A percentile compares a stretch with the other conserved stretches of the same genome.
These are phyloP conservation scores for Drosophila greeni DNA, from an alignment of 2,888 invertebrate genomes.

Conservation along the genomic window DNA sequence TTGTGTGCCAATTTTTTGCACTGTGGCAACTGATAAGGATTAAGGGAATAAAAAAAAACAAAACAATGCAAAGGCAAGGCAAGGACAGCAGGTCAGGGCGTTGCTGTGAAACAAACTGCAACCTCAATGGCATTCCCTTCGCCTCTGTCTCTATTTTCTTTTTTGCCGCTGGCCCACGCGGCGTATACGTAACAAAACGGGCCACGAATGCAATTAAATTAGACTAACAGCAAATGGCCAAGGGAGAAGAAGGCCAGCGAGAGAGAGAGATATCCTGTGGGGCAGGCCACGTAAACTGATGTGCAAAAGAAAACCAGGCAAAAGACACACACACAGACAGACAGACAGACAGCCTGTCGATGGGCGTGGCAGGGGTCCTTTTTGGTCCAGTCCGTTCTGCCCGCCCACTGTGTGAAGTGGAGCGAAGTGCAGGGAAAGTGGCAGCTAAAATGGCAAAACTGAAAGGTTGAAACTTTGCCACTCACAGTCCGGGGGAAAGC, in stretches of 20 bases:
- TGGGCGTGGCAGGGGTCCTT: conserved; percentile 8
- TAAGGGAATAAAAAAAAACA: conserved; percentile 50
- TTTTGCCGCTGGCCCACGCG: conserved; percentile 18
- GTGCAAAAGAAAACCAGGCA: conserved; percentile 23
- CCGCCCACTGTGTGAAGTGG: not conserved
- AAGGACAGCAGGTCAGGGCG: conserved; percentile 34
- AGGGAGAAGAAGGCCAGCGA: conserved; percentile 11
- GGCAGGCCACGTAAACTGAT: conserved; percentile 29
- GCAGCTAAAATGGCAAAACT: conserved; percentile 35
- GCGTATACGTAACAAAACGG: conserved; percentile 49
- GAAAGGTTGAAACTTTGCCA: conserved; percentile 32
- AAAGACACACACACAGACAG: conserved; percentile 1
- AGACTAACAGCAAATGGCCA: conserved; percentile 41
- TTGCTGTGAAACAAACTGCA: conserved; percentile 30
- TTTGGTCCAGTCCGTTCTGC: too few species aligned
- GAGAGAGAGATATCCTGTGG: conserved; percentile 1
- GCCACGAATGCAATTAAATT: conserved; percentile 52
- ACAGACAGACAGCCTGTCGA: conserved; percentile 10
- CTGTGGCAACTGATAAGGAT: conserved; percentile 57
- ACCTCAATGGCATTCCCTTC: conserved; percentile 28
- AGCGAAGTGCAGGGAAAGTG: conserved; percentile 35
- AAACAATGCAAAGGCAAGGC: conserved; percentile 46
- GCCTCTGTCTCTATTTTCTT: too few species aligned
- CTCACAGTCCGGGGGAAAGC: conserved; percentile 16
- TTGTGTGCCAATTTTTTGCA: conserved; percentile 12